Percentiles rank a stretch among this genome's conserved stretches.
Conservation (phyloP, 2,888 invertebrate genomes). For the Habrosyne pyritoides region DNA sequence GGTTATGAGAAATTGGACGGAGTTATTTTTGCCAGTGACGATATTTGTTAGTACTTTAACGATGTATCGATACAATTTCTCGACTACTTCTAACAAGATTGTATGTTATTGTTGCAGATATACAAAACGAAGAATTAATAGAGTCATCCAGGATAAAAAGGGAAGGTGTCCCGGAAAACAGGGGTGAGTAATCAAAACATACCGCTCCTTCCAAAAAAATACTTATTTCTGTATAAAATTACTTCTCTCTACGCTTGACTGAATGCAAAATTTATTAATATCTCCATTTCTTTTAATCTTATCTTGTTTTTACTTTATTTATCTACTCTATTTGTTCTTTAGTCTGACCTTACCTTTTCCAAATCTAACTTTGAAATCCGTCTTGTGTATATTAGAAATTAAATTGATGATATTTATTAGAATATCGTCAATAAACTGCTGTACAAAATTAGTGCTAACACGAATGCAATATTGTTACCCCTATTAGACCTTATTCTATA, state of each 20-base stretch:
- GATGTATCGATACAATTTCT: no score
- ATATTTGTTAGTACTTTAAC: no score
- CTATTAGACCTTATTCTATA: constrained; percentile 55
- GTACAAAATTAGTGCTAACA: constrained; percentile 74
- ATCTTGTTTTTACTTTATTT: constrained; percentile 14
- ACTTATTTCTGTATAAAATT: constrained; percentile 36
- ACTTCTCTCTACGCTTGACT: constrained; percentile 43
- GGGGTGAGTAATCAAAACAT: constrained; percentile 64
- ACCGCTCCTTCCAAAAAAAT: not conserved
- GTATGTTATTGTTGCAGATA: constrained; percentile 65
- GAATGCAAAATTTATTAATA: constrained; percentile 17
- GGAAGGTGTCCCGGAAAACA: constrained; percentile 77
- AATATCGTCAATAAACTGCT: constrained; percentile 38
- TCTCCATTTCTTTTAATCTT: constrained; percentile 13
- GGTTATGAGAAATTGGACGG: no score
- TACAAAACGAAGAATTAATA: constrained; percentile 65
- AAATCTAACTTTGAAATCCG: not conserved
- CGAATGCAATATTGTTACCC: constrained; percentile 39
- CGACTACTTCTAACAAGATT: not conserved
- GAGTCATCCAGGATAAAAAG: constrained; percentile 77
- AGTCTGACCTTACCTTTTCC: not conserved
- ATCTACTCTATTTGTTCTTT: constrained; percentile 11
- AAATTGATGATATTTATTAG: constrained; percentile 3
- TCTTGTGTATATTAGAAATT: not conserved
- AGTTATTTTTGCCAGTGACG: no score